Evolutionary conservation across 2,888 invertebrate species (phyloP).

Genomic region (Lasioglossum lativentre): DNA sequence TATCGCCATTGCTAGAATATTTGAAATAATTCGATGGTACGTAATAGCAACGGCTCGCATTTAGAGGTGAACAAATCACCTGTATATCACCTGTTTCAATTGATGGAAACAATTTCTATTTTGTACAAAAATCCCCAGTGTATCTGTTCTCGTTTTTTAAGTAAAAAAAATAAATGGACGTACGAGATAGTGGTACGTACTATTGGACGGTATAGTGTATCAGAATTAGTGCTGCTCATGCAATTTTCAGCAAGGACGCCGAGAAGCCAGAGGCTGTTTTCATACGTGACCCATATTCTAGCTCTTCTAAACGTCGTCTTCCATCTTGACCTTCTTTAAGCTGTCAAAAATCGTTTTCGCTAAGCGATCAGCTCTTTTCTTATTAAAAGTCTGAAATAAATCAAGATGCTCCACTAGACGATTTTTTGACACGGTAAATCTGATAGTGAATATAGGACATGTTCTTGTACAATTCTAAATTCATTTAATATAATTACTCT

Average conservation of each 20-base stretch:
- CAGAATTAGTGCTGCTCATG: not conserved
- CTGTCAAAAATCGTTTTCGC: not conserved
- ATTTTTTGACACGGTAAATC: not conserved
- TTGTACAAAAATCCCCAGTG: not conserved
- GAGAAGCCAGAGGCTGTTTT: not conserved
- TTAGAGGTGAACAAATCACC: no score
- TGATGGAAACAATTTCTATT: not conserved
- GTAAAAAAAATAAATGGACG: no score
- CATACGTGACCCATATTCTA: constrained; percentile 1
- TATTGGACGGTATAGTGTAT: not conserved
- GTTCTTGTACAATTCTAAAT: not conserved
- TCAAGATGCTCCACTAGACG: not conserved
- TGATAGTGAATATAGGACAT: not conserved
- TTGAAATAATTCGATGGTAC: no score
- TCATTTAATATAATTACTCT: not conserved
- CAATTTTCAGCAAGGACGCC: not conserved
- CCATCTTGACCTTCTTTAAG: not conserved
- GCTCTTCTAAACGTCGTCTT: not conserved
- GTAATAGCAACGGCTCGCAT: no score
- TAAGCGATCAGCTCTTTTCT: not conserved
- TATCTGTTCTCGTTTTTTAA: no score
- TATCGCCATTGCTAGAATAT: no score
- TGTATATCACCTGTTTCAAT: not conserved
- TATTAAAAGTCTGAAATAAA: not conserved
- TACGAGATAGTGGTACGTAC: not conserved